phyloP scores from a whole-genome alignment of 2,113 vertebrate species.

The Grallaria varia region DNA sequence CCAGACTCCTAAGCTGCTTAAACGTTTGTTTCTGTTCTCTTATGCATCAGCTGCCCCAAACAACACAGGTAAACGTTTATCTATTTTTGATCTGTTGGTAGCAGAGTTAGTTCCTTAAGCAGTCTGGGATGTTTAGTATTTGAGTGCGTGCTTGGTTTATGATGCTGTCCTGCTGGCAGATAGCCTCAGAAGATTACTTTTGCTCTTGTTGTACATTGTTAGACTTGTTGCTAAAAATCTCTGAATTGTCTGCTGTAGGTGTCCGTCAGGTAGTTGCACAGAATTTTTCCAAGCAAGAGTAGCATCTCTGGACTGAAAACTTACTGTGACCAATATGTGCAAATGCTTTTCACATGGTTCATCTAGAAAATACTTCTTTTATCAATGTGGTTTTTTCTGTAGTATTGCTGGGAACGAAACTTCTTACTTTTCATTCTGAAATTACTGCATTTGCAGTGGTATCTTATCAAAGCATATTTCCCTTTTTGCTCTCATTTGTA shows the following conservation, averaged over 20 bases:
- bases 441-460: neutral
- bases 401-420: neutral
- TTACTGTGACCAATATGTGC: neutral
- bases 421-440: neutral
- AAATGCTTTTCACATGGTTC: neutral
- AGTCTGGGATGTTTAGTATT: neutral
- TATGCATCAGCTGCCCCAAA: conserved; percentile 74
- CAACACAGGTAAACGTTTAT: conserved; percentile 68
- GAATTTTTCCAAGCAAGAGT: neutral
- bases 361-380: neutral
- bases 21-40: conserved; percentile 87
- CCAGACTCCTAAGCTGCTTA: too few species aligned
- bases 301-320: neutral
- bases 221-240: neutral
- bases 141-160: neutral
- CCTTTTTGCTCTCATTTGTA: neutral
- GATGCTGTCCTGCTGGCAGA: neutral
- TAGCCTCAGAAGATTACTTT: neutral
- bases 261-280: neutral
- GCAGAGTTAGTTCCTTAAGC: neutral
- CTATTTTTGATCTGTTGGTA: neutral
- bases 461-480: neutral
- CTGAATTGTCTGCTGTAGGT: neutral
- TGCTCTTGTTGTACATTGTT: neutral
- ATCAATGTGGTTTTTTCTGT: neutral